Evolutionary conservation across 2,113 vertebrate genomes (phyloP).

Genomic region (Xenopus laevis): DNA sequence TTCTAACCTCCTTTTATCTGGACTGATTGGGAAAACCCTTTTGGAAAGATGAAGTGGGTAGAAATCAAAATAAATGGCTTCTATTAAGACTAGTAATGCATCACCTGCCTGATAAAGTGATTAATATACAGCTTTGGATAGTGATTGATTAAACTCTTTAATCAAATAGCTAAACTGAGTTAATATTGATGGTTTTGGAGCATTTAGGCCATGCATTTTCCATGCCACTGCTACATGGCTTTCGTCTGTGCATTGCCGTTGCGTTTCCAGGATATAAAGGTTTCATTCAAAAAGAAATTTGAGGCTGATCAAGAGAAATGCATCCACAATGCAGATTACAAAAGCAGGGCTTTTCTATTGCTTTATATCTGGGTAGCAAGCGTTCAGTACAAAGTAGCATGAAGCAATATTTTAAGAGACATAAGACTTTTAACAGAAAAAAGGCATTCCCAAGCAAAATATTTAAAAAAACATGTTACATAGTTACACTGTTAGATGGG

Average conservation of each 20-base stretch:
- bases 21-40: slow-evolving; percentile 87
- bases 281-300: slow-evolving; percentile 12
- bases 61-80: slow-evolving; percentile 99
- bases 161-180: slow-evolving; percentile 92
- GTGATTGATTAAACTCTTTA: slow-evolving; percentile 99
- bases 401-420: no score
- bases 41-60: slow-evolving; percentile 93
- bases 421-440: no score
- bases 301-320: slow-evolving; percentile 5
- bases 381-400: no score
- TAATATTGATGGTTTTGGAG: slow-evolving; percentile 84
- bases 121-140: slow-evolving; percentile 95
- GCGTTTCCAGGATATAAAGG: slow-evolving; percentile 18
- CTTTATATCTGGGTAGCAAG: no score
- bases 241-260: slow-evolving; percentile 70
- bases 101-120: slow-evolving; percentile 99
- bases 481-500: no score
- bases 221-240: slow-evolving; percentile 60
- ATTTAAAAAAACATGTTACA: no score
- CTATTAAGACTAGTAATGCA: slow-evolving; percentile 98
- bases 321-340: not conserved
- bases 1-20: slow-evolving; percentile 80
- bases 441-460: no score
- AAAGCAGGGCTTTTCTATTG: no score
- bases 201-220: slow-evolving; percentile 72